Conservation (phyloP, 2,888 invertebrate genomes). For the Limnephilus lunatus region DNA sequence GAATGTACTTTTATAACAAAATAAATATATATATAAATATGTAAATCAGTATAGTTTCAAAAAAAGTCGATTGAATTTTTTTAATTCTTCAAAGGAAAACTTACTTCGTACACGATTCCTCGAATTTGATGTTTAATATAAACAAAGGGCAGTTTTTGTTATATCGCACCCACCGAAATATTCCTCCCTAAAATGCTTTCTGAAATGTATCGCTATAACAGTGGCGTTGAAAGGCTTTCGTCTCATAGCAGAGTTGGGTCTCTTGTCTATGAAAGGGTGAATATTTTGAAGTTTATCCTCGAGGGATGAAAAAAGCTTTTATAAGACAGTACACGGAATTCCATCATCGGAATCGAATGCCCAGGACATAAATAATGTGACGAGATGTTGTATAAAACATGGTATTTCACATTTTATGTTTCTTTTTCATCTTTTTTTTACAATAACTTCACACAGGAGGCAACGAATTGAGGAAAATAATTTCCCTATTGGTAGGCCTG, state of each 20-base stretch:
- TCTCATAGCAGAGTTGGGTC: constrained; percentile 28
- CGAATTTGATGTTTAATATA: not conserved
- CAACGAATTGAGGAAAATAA: too few species aligned
- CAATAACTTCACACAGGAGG: too few species aligned
- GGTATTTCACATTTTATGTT: not conserved
- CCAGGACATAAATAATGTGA: not conserved
- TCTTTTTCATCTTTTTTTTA: not conserved
- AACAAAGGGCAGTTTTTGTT: constrained; percentile 15
- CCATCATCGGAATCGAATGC: not conserved
- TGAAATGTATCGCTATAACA: constrained; percentile 50
- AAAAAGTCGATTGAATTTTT: not conserved
- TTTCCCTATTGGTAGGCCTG: too few species aligned
- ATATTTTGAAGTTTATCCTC: constrained; percentile 40
- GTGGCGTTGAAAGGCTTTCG: constrained; percentile 52
- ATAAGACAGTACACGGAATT: constrained; percentile 32
- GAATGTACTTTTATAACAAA: too few species aligned
- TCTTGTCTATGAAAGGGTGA: constrained; percentile 2
- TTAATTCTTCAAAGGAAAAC: not conserved
- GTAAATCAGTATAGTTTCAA: not conserved
- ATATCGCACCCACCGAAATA: not conserved
- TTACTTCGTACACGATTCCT: not conserved
- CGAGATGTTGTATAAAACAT: not conserved
- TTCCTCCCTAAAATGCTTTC: not conserved
- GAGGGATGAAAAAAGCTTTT: constrained; percentile 25
- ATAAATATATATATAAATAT: too few species aligned